Evolutionary conservation across 2,113 vertebrate species (phyloP), one percentile per base, ranked within the genome.

Genomic region (Motacilla tschutschensis): DNA sequence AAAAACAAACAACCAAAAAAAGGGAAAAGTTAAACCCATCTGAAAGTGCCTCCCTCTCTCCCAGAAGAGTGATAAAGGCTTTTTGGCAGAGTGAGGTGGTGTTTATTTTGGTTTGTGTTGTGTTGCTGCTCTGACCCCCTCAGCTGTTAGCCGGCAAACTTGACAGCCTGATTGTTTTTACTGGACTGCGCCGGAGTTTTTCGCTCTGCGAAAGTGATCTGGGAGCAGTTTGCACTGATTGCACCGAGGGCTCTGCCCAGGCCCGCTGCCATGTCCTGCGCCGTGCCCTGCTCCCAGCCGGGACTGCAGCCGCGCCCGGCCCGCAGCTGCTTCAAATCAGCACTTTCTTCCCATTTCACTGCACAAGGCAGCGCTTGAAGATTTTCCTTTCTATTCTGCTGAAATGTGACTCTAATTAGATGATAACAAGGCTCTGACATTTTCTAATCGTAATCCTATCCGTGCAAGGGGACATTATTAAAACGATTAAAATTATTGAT

Each of bases 381-480:
- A 89, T 94, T 88, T 93, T 77, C 85, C 90, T 89, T 91, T 94
- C 92, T 89, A 13, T 92, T 90, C 88, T 63, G 75, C 83, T 95
- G 95, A 94, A 95, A 96, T 94, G 92, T 92, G 95, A 95, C 79
- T 94, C 95, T 95, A 96, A 96, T 95, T 94, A 94, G 95, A 96
- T 95, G 95, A 95, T 95, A 96, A 96, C 94, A 95, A 96, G 94
- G 94, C 92, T 95, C 95, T 94, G 95, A 95, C 95, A 92, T 96
- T 95, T 95, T 95, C 87, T 94, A 95, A 95, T 96, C 70, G 95
- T 95, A 96, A 96, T 93, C 95, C 94, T 92, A 95, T 67, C 95
- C 70, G 4, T 87, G 78, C 31, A 33, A 91, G 69, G 93, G 80
- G 92, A 94, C 86, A 2, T 92, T 94, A 89, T 88, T 92, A 87